Evolutionary conservation across 2,888 invertebrate species (phyloP), one percentile per base, ranked within the genome.

Genomic region (Amphipyra tragopoginis): DNA sequence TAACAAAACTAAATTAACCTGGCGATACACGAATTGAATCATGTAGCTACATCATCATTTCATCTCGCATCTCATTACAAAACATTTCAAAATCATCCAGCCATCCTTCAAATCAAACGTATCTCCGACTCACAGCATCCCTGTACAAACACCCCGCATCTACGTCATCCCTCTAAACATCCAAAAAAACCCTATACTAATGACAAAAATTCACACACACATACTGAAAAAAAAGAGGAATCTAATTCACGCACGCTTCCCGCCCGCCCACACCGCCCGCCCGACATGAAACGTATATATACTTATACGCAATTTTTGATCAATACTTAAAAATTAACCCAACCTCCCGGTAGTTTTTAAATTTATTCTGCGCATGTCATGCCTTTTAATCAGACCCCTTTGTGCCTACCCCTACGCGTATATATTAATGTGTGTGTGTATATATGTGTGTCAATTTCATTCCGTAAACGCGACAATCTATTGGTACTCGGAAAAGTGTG

Each of bases 281-380:
- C 65, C 67, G 55, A 67, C 68, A 43, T 39, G 56, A 71, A 76
- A 65, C 75, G 75, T 71, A 72, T 75, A 78, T 76, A 76, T 76
- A 70, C 79, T 77, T 83, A 84, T 83, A 93, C 93, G 93, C 93
- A 94, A 93, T 94, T 94, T 94, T 93, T 94, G 93, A 94, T 94
- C 94, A 94, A 94, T 94, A 94, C 94, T 94, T 94, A 94, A 94
- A 94, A 94, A 94, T 94, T 94, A 94, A 94, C 93, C 91, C 93
- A 88, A 86, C 91, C 92, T 90, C 91, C 88, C 88, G 78, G 89
- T 94, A 94, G 94, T 94, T 94, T 94, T 94, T 93, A 92, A 94
- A 90, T 92, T 92, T 93, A 93, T 84, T 92, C 92, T 94, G 94
- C 94, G 94, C 94, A 94, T 94, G 94, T 94, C 94, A 93, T 94